These are phyloP conservation scores for Homarus americanus DNA, from an alignment of 1,140 invertebrate genomes.

Conservation along the genomic window DNA sequence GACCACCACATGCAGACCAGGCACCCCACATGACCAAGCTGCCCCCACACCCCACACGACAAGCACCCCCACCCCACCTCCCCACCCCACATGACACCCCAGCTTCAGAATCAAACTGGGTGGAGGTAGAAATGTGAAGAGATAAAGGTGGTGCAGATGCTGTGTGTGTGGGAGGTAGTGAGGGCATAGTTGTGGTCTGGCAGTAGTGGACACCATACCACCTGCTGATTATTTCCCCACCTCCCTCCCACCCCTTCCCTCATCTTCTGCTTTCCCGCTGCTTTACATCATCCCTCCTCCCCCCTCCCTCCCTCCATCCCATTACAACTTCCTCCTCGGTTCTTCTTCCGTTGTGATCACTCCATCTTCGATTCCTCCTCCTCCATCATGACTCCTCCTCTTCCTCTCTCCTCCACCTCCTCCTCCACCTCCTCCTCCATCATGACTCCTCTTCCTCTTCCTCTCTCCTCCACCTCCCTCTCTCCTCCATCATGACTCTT, in stretches of 20 bases:
- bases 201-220: neutral
- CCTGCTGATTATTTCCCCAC: neutral
- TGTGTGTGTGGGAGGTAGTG: no score
- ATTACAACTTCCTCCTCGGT: no score
- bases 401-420: neutral
- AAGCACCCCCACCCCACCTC: no score
- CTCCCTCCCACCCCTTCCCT: no score
- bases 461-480: no score
- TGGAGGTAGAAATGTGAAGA: neutral
- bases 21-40: neutral
- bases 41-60: no score
- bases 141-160: neutral
- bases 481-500: no score
- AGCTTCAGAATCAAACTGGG: no score
- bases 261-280: constrained; percentile 1
- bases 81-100: no score
- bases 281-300: neutral
- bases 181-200: neutral
- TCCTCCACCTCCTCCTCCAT: neutral
- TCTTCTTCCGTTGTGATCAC: neutral
- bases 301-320: neutral
- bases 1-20: neutral
- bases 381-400: neutral
- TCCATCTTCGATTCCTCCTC: neutral
- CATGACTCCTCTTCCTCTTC: neutral